These are phyloP conservation scores for Hyles lineata DNA, from an alignment of 2,888 invertebrate genomes.

Conservation along the genomic window DNA sequence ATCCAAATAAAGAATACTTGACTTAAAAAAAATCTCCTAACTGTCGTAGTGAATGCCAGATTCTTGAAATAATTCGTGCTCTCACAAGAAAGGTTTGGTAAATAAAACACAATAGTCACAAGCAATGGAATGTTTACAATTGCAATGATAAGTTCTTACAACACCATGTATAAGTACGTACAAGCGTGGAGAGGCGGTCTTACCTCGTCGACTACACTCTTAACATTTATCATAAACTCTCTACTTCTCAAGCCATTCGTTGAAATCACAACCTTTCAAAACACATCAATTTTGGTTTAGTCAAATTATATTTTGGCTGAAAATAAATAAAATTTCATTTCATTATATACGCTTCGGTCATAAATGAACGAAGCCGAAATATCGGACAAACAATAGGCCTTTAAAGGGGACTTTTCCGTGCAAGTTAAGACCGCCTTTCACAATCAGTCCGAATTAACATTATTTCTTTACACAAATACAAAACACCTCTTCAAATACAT, in stretches of 20 bases:
- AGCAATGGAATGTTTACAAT: conserved; percentile 84
- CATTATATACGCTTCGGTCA: background rate
- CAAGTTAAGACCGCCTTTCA: conserved; percentile 59
- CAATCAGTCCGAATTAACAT: conserved; percentile 47
- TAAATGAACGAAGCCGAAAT: conserved; percentile 5
- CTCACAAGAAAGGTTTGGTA: conserved; percentile 33
- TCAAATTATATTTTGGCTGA: background rate
- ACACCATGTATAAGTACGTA: conserved; percentile 67
- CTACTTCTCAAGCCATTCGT: conserved; percentile 44
- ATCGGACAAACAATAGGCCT: conserved; percentile 15
- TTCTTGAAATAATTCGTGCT: background rate
- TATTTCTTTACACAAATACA: conserved; percentile 68
- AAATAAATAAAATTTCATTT: background rate
- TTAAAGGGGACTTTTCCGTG: conserved; percentile 7
- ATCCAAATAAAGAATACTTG: too few relatives aligned
- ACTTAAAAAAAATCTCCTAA: background rate
- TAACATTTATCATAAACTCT: conserved; percentile 19
- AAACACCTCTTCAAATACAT: conserved; percentile 59
- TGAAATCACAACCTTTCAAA: conserved; percentile 59
- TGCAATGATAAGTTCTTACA: conserved; percentile 76
- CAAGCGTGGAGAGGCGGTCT: conserved; percentile 63
- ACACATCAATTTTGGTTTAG: conserved; percentile 31
- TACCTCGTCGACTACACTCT: conserved; percentile 50
- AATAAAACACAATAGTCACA: conserved; percentile 74
- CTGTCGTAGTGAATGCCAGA: background rate